phyloP scores from a whole-genome alignment of 2,888 invertebrate species.

The Lithophane semibrunnea region DNA sequence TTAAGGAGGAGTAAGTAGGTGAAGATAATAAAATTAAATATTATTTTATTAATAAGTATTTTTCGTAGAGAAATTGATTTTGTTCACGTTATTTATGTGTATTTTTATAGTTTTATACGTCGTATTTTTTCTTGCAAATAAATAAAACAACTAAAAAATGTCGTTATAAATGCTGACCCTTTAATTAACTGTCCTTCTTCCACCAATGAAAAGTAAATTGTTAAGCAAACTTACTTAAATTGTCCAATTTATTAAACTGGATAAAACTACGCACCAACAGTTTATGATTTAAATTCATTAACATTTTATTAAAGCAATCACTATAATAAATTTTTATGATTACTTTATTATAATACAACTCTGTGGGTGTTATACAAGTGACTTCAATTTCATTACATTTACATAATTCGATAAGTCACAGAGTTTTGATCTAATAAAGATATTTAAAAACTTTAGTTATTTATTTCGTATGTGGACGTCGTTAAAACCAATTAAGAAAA shows the following conservation, averaged over 20 bases:
- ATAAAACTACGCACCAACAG: not conserved
- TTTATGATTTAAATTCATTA: slow-evolving; percentile 57
- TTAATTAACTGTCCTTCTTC: not conserved
- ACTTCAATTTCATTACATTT: slow-evolving; percentile 46
- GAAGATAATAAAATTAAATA: not conserved
- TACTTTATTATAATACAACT: slow-evolving; percentile 22
- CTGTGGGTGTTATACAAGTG: slow-evolving; percentile 57
- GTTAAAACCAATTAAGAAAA: slow-evolving; percentile 36
- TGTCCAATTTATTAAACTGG: slow-evolving; percentile 43
- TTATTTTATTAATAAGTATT: not conserved
- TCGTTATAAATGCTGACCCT: not conserved
- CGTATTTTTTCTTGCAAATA: not conserved
- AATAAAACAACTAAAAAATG: not conserved
- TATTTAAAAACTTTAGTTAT: slow-evolving; percentile 7
- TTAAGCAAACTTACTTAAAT: slow-evolving; percentile 47
- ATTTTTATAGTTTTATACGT: too few relatives aligned
- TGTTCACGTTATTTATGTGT: too few relatives aligned
- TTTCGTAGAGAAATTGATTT: too few relatives aligned
- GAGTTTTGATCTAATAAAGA: slow-evolving; percentile 28
- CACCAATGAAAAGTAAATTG: slow-evolving; percentile 40
- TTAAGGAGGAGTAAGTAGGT: slow-evolving; percentile 32
- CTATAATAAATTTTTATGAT: slow-evolving; percentile 42
- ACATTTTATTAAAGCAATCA: slow-evolving; percentile 45
- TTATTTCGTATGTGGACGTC: not conserved
- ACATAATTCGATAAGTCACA: slow-evolving; percentile 47